Conservation (phyloP, 1,140 invertebrate species). For the Drusus annulatus region DNA sequence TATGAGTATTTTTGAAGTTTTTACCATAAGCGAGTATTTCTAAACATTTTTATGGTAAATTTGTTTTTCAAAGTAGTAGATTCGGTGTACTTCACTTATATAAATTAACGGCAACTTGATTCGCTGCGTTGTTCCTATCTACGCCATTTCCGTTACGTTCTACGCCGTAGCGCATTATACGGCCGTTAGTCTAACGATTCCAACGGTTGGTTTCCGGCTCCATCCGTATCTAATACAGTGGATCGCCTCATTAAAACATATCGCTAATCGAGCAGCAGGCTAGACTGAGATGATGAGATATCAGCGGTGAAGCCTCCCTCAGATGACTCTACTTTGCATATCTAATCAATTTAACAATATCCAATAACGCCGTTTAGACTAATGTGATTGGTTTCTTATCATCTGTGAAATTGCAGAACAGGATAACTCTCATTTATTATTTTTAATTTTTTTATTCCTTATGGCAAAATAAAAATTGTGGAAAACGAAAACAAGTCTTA, state of each 20-base stretch:
- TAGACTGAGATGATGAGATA: constrained; percentile 11
- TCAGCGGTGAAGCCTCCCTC: neutral
- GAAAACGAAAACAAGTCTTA: no score
- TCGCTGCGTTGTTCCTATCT: constrained; percentile 8
- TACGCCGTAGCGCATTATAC: constrained; percentile 11
- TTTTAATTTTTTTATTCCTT: no score
- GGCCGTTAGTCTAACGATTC: constrained; percentile 9
- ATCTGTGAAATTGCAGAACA: neutral
- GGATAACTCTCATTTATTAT: neutral
- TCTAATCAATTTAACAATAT: constrained; percentile 18
- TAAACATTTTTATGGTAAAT: no score
- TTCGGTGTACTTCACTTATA: no score
- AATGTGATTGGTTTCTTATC: constrained; percentile 14
- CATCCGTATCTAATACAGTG: constrained; percentile 9
- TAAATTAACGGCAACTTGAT: neutral
- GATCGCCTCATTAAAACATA: constrained; percentile 24
- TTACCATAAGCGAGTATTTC: no score
- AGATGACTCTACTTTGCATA: neutral
- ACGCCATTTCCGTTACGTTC: constrained; percentile 3
- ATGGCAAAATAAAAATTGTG: no score
- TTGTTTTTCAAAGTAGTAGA: no score
- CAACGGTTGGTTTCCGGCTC: neutral
- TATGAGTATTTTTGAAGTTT: no score
- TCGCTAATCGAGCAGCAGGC: constrained; percentile 18
- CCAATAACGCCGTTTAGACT: neutral